A percentile compares a stretch with the other conserved stretches of the same genome.
phyloP scores from a whole-genome alignment of 2,888 invertebrate genomes.

The Eudasyphora cyanicolor region DNA sequence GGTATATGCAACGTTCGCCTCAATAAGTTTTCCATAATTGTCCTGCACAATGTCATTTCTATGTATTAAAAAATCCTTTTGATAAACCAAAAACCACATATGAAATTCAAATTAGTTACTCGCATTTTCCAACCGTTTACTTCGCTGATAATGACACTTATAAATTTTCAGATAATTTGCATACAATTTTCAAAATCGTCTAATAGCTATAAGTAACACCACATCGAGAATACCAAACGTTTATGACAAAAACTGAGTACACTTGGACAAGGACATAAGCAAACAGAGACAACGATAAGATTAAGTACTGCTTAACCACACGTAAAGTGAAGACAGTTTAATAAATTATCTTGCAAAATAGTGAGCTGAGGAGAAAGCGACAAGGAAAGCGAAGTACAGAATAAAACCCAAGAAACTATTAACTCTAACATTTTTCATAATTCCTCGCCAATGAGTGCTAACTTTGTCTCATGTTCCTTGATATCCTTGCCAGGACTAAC shows the following conservation, averaged over 20 bases:
- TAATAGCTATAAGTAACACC: not conserved
- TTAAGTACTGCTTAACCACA: not conserved
- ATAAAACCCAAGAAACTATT: conserved; percentile 13
- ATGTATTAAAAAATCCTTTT: not conserved
- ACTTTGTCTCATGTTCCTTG: not conserved
- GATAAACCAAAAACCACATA: not conserved
- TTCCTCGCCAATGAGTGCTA: not conserved
- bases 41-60: no score
- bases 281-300: not conserved
- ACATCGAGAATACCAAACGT: not conserved
- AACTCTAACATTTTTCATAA: conserved; percentile 18
- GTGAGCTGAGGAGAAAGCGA: not conserved
- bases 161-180: not conserved
- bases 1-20: no score
- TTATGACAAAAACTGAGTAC: not conserved
- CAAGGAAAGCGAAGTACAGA: not conserved
- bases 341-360: not conserved
- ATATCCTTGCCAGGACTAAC: not conserved
- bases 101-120: not conserved
- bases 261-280: not conserved
- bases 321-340: not conserved
- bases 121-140: not conserved
- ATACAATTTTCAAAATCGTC: not conserved
- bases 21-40: no score
- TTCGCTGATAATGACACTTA: not conserved